Evolutionary conservation across 2,888 invertebrate species (phyloP), one percentile per base, ranked within the genome.

Genomic region (Muschampia plurimacula): DNA sequence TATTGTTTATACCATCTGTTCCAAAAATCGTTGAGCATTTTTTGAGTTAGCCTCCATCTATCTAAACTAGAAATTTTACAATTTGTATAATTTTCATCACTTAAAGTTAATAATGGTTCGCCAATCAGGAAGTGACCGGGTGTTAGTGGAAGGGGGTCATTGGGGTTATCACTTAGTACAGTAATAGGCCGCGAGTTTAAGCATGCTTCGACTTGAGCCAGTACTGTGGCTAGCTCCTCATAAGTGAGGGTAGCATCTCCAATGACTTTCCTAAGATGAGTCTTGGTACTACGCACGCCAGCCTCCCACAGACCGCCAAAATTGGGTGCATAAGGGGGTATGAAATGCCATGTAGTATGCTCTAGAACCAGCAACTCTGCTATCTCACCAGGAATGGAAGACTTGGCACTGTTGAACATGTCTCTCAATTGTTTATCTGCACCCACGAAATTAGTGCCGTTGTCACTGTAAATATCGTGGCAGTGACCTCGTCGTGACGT

Each of bases 1-100:
- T 60, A 60, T 12, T 60, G 39, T 36, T 60, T 60, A 32, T 60
- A 32, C 60, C 60, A 60, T 60, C 60, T 60, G 60, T 60, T 60
- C 60, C 60, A 60, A 13, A 60, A 60, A 60, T 60, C 60, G 60
- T 32, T 36, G 36, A 60, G 32, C 12, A 60, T 60, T 36, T 13
- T 60, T 60, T 60, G 60, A 36, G 60, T 60, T 12, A 60, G 39
- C 28, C 60, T 32, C 60, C 60, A 60, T 36, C 60, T 60, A 3
- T 60, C 60, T 1, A 36, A 32, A 32, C 28, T 36, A 36, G 4
- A 12, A 32, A 60, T 12, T 39, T 32, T 60, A 12, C 8, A 36
- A 28, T 60, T 7, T 12, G 32, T 28, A 36, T 60, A 36, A 36
- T 60, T 36, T 36, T 60, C 60, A 36, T 60, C 60, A 36, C 4